A percentile compares a stretch with the other conserved stretches of the same genome.
These are phyloP conservation scores for Origma solitaria DNA, from an alignment of 2,113 vertebrate genomes.

Conservation along the genomic window DNA sequence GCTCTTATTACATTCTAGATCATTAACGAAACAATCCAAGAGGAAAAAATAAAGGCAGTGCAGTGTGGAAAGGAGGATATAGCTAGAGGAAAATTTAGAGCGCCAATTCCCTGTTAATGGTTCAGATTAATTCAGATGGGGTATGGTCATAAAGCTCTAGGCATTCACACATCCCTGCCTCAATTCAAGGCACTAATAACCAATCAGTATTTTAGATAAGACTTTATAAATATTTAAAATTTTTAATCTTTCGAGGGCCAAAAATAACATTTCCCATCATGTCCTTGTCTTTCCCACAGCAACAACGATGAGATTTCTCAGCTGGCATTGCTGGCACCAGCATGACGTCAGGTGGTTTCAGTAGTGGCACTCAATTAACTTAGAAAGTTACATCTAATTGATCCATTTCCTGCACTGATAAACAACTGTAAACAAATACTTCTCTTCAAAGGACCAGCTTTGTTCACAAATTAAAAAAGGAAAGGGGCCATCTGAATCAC, in stretches of 20 bases:
- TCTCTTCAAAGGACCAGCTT: slow-evolving; percentile 45
- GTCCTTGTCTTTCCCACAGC: slow-evolving; percentile 28
- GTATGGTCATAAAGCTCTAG: slow-evolving; percentile 32
- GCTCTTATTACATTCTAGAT: not conserved
- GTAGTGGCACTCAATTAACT: slow-evolving; percentile 56
- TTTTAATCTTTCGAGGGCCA: slow-evolving; percentile 30
- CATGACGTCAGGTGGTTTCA: not conserved
- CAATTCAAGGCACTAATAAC: slow-evolving; percentile 63
- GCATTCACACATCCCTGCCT: slow-evolving; percentile 62
- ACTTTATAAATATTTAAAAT: slow-evolving; percentile 71
- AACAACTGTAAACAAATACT: slow-evolving; percentile 50
- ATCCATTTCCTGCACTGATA: slow-evolving; percentile 54
- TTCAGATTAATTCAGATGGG: slow-evolving; percentile 36
- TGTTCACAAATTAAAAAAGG: slow-evolving; percentile 20
- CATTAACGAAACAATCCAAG: not conserved
- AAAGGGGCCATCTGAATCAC: slow-evolving; percentile 7
- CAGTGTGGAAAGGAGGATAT: not conserved
- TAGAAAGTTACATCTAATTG: slow-evolving; percentile 42
- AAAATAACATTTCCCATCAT: slow-evolving; percentile 30
- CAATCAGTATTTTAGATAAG: slow-evolving; percentile 70
- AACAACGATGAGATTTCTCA: slow-evolving; percentile 20
- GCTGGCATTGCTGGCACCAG: slow-evolving; percentile 13
- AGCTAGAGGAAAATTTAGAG: not conserved
- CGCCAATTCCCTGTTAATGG: not conserved
- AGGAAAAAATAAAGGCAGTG: not conserved